Evolutionary conservation across 2,888 invertebrate species (phyloP).

Genomic region (Drosophila paramelanica): DNA sequence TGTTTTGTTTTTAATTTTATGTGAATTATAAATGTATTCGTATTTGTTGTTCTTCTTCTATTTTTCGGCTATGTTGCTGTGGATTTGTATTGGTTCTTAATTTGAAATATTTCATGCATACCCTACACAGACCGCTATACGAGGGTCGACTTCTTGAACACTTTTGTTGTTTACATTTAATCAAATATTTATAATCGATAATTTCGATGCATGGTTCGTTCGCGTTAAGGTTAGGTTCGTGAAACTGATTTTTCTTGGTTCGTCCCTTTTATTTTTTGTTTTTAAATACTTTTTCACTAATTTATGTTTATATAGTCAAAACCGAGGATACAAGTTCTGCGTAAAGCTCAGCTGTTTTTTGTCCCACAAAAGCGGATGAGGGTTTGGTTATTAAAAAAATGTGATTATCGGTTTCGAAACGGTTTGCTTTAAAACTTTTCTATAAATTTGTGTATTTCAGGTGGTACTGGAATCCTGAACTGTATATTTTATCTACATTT

Average conservation of each 20-base stretch:
- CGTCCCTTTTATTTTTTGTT: too few relatives aligned
- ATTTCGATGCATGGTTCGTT: too few relatives aligned
- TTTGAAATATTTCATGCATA: conserved; percentile 15
- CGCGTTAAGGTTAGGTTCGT: too few relatives aligned
- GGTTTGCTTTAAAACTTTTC: neutral
- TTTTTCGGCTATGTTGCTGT: conserved; percentile 15
- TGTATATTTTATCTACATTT: neutral
- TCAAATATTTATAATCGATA: neutral
- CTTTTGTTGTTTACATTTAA: neutral
- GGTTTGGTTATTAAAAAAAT: too few relatives aligned
- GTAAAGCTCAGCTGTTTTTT: too few relatives aligned
- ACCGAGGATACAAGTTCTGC: too few relatives aligned
- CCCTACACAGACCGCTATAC: neutral
- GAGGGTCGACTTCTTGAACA: neutral
- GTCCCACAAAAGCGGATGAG: too few relatives aligned
- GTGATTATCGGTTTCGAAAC: too few relatives aligned
- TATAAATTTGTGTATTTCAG: neutral
- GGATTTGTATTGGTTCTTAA: conserved; percentile 26
- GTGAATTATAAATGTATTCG: conserved; percentile 11
- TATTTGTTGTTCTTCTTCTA: conserved; percentile 10
- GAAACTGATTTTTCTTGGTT: too few relatives aligned
- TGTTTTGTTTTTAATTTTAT: conserved; percentile 14
- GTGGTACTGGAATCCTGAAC: neutral
- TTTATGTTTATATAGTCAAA: too few relatives aligned
- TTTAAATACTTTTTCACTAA: too few relatives aligned